Evolutionary conservation across 2,113 vertebrate genomes (phyloP), one percentile per base, ranked within the genome.

Genomic region (Pipa parva): DNA sequence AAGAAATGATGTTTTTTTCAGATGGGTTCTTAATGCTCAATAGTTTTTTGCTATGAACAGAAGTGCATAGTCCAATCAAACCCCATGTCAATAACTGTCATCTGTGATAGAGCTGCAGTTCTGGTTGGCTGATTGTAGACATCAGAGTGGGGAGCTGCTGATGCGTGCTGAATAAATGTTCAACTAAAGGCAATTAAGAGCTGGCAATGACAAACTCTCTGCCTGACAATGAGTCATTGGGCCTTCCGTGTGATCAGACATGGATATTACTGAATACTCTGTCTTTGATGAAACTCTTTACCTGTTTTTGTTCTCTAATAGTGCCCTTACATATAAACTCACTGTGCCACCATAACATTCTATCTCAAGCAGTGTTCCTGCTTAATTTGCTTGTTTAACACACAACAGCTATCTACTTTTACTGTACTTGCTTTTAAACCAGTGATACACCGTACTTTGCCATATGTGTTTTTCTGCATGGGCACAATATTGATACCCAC

Each of bases 61-160:
- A 48, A 60, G 48, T 42, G n/a, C 65, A 45, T 25, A 60, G 57
- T 52, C 56, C 65, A 60, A 69, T 60, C 65, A 69, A 69, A 60
- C 46, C 31, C 46, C 57, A 48, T 60, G 65, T 59, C 65, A 69
- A 69, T 69, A 69, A 60, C 65, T 69, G 65, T 69, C 65, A 60
- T 26, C 17, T 8, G 25, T 69, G 65, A 69, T 69, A 69, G 65
- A 69, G 65, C 65, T 52, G 65, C 65, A 42, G 65, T 69, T 69
- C 65, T 69, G 65, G 46, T 37, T 60, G 65, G 50, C 65, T 69
- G 65, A 60, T 7, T 69, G 57, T 39, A 60, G 65, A 69, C 65
- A 52, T 12, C 51, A 48, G 46, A 42, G 57, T 54, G 65, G 24
- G 52, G 56, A 69, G 46, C 45, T 52, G 65, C 24, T 13, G 57